Conservation (phyloP, 2,797 vertebrate genomes). For the Lateolabrax maculatus region DNA sequence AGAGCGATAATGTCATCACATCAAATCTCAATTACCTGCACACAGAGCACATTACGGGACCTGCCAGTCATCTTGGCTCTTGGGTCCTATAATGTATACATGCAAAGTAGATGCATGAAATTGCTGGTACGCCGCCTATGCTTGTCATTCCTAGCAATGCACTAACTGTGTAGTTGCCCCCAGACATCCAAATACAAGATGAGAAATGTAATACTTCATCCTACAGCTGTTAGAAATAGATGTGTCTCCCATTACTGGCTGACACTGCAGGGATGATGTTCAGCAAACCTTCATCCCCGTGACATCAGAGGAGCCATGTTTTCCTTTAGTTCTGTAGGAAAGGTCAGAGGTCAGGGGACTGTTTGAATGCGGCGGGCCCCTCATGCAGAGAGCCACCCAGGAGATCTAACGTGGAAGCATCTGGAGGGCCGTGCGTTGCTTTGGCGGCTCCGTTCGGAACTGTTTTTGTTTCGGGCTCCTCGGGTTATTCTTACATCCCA, state of each 20-base stretch:
- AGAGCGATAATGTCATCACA: conserved; percentile 9
- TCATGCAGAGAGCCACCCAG: conserved; percentile 66
- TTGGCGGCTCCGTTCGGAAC: conserved; percentile 34
- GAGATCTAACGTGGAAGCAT: conserved; percentile 71
- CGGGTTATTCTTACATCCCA: conserved; percentile 61
- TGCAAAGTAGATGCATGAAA: conserved; percentile 16
- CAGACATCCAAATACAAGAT: neutral
- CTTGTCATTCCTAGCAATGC: conserved; percentile 5
- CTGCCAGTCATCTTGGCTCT: conserved; percentile 12
- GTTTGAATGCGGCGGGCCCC: conserved; percentile 25
- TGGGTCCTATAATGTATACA: neutral
- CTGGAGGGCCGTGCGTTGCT: conserved; percentile 27
- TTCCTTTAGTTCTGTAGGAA: conserved; percentile 29
- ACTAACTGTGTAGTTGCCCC: neutral
- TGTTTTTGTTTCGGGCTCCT: conserved; percentile 70
- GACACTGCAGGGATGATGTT: neutral
- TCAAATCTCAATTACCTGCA: conserved; percentile 18
- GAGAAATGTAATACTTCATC: neutral
- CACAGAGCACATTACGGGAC: conserved; percentile 11
- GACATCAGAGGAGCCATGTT: conserved; percentile 40
- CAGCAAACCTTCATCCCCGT: neutral
- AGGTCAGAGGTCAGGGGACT: conserved; percentile 43
- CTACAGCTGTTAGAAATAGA: conserved; percentile 31
- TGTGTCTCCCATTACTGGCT: neutral
- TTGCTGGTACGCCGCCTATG: neutral